Percentiles rank a stretch among this genome's conserved stretches.
Conservation (phyloP, 2,113 vertebrate genomes). For the Mystacornis crossleyi region DNA sequence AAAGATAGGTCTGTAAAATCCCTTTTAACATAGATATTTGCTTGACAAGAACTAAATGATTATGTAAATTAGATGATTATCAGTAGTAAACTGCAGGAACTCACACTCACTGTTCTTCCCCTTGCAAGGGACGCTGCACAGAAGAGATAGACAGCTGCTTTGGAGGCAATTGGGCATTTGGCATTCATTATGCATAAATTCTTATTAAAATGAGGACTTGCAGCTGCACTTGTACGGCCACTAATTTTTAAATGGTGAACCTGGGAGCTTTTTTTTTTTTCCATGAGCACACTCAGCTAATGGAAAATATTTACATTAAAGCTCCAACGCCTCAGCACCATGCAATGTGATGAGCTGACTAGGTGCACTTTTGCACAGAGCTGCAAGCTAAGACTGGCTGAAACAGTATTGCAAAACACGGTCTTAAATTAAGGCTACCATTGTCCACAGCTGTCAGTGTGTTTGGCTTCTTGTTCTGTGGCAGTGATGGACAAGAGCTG, state of each 20-base stretch:
- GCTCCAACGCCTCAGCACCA: background rate
- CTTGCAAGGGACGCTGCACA: background rate
- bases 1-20: background rate
- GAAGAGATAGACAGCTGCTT: conserved; percentile 1
- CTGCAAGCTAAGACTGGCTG: background rate
- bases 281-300: background rate
- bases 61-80: background rate
- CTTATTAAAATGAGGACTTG: background rate
- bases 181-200: background rate
- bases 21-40: background rate
- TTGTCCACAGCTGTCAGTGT: background rate
- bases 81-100: background rate
- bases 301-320: background rate
- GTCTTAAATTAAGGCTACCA: background rate
- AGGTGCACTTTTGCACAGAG: background rate
- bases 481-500: background rate
- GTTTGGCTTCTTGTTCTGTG: background rate
- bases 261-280: background rate
- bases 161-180: background rate
- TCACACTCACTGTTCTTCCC: background rate
- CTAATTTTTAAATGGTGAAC: background rate
- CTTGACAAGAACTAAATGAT: background rate
- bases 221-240: background rate
- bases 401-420: background rate
- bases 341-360: background rate